Conservation (phyloP, 37 sponge, comb jelly and placozoan species). For the Beroe ovata region DNA sequence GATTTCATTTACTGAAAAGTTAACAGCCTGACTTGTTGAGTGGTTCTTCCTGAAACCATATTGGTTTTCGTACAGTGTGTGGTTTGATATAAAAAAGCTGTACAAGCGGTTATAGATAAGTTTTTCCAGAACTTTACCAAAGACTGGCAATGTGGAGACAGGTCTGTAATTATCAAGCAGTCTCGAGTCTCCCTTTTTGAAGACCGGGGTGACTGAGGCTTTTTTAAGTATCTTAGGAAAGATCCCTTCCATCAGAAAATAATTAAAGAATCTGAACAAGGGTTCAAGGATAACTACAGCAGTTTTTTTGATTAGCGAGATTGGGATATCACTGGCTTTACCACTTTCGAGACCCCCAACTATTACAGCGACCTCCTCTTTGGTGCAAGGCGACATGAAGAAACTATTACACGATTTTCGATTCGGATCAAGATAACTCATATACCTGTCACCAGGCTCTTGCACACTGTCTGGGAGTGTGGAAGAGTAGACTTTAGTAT, state of each 20-base stretch:
- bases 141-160: no score
- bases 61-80: no score
- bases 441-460: not conserved
- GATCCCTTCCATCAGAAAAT: not conserved
- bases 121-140: constrained; percentile 17
- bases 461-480: not conserved
- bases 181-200: no score
- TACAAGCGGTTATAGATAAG: not conserved
- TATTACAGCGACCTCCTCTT: not conserved
- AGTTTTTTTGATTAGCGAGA: not conserved
- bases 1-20: not conserved
- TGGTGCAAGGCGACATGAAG: not conserved
- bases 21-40: no score
- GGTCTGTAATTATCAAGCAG: no score
- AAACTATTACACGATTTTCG: not conserved
- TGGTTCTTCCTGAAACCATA: not conserved
- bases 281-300: not conserved
- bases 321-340: constrained; percentile 25
- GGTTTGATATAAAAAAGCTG: not conserved
- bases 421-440: not conserved
- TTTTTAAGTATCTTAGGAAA: no score
- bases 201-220: no score
- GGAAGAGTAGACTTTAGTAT: not conserved
- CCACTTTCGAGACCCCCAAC: not conserved
- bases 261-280: not conserved